Conservation (phyloP, 2,797 vertebrate genomes). For the Enteromius afrohamiltoni region DNA sequence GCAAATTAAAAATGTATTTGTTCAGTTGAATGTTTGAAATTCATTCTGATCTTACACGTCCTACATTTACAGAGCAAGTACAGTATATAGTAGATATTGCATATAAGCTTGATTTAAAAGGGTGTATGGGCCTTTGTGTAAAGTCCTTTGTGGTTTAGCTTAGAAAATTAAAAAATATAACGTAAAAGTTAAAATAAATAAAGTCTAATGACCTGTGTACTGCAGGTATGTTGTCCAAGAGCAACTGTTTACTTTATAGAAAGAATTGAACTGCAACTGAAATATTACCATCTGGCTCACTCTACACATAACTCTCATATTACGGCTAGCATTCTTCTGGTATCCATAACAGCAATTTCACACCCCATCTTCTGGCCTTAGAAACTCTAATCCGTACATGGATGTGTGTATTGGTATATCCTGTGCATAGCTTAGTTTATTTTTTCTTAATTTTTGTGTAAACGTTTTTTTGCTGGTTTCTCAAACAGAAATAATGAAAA, state of each 20-base stretch:
- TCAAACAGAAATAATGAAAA: background rate
- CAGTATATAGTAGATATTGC: background rate
- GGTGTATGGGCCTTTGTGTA: background rate
- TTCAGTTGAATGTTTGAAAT: background rate
- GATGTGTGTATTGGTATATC: background rate
- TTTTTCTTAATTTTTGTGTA: background rate
- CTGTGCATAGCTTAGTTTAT: background rate
- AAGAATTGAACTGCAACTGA: conserved; percentile 22
- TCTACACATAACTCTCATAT: conserved; percentile 16
- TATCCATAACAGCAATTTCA: conserved; percentile 18
- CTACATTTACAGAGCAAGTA: background rate
- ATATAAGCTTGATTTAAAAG: background rate
- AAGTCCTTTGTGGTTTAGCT: background rate
- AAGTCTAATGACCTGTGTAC: background rate
- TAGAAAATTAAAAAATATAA: background rate
- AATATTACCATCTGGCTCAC: conserved; percentile 38
- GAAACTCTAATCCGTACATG: background rate
- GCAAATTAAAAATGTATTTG: background rate
- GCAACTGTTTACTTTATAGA: conserved; percentile 13
- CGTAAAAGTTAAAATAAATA: background rate
- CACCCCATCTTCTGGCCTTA: background rate
- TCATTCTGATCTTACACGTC: background rate
- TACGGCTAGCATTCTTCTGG: conserved; percentile 18
- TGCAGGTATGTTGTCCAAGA: background rate
- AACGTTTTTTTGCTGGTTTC: background rate